phyloP scores from a whole-genome alignment of 2,888 invertebrate genomes.

The Archaeoteleia sp. region DNA sequence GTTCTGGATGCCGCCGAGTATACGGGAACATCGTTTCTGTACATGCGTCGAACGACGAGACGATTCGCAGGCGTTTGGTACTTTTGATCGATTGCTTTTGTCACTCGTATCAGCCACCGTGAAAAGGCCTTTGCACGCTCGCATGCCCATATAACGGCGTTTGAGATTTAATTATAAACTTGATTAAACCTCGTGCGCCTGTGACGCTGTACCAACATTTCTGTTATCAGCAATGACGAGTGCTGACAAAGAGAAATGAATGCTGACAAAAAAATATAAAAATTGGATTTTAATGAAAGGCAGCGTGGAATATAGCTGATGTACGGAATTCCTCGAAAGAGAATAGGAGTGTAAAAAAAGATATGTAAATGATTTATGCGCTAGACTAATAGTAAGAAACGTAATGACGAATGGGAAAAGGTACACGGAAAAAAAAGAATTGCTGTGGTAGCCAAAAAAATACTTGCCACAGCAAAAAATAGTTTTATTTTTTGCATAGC shows the following conservation, averaged over 20 bases:
- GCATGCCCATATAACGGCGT: constrained; percentile 44
- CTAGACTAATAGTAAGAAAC: no score
- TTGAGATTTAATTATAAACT: constrained; percentile 52
- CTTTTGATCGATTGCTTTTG: constrained; percentile 74
- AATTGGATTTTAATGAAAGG: no score
- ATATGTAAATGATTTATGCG: no score
- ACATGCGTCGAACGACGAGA: constrained; percentile 39
- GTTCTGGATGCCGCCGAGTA: constrained; percentile 51
- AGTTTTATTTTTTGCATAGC: no score
- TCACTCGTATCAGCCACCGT: constrained; percentile 66
- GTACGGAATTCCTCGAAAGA: no score
- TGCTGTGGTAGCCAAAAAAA: no score
- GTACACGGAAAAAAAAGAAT: no score
- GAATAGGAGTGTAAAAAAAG: no score
- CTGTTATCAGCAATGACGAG: constrained; percentile 45
- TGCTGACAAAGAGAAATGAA: constrained; percentile 48
- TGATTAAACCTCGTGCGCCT: constrained; percentile 39
- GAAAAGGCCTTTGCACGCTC: constrained; percentile 59
- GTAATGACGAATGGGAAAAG: no score
- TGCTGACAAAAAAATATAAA: constrained; percentile 31
- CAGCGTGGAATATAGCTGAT: no score
- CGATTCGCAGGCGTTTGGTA: constrained; percentile 57
- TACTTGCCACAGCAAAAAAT: no score
- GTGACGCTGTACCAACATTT: constrained; percentile 32
- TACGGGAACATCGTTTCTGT: constrained; percentile 34